Base-by-base conservation (phyloP, 2,113 vertebrate species). In the Pollimyrus isidori region DNA sequence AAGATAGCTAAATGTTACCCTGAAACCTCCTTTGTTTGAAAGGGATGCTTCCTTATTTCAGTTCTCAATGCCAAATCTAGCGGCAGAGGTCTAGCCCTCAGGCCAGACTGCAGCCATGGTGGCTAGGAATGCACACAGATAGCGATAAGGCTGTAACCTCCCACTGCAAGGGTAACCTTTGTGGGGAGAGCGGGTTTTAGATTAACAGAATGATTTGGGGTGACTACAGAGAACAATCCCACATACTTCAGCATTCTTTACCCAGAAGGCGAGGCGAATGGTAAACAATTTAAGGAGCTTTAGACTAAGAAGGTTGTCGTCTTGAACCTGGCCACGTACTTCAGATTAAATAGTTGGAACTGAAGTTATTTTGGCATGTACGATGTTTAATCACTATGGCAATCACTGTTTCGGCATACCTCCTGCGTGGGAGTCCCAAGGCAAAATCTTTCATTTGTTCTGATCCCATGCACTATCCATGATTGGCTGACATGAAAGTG, bases 141-240 rank as follows among this genome's bases (percentile, higher is more conserved):
- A 87, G 26, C n/a, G 85, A 87, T 48, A 53, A 53, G 21, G 50
- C 23, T 21, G 21, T 53, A 53, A 87, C 56, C 48, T 53, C 4
- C 45, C 7, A 6, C 49, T 17, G 49, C 19, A 52, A 56, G 30
- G 48, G 17, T 26, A 7, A 56, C 85, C 50, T 53, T 56, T 23
- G 85, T 9, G 85, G 85, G 13, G 13, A 30, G 26, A 87, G 17
- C 1, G 17, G 30, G 26, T 87, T 26, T 26, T 23, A 85, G 48
- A 46, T 85, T 85, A 85, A 85, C 45, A 85, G 83, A 85, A 46
- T 85, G 83, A 85, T 49, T 56, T 53, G n/a, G 85, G 50, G n/a
- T 39, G n/a, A 53, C 85, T 53, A 87, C 23, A 42, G 85, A 53
- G n/a, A 53, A 50, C 21, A 56, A 50, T 87, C 85, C n/a, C 69